Evolutionary conservation across 2,888 invertebrate species (phyloP), one percentile per base, ranked within the genome.

Genomic region (Muscina levida): DNA sequence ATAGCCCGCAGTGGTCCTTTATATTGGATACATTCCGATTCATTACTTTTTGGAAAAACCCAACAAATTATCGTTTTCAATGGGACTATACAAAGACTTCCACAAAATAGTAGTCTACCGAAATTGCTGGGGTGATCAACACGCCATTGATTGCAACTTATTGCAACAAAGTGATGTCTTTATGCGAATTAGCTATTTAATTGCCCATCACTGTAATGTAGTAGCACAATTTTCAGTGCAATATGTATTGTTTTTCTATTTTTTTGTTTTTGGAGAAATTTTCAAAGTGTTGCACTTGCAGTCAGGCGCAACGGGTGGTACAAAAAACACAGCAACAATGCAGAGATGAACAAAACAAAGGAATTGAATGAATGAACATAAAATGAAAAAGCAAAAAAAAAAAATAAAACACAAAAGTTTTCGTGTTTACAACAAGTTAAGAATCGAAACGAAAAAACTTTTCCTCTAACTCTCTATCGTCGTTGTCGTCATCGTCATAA

Each of bases 401-500:
- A 15, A 19, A 56, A 44, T 4, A 66, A 67, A 48, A 74, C 53
- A 13, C 48, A 53, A 75, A 79, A 59, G 75, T 76, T 68, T 74
- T 76, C 72, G 68, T 76, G 75, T 79, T 79, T 79, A 68, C 72
- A 72, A 68, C 65, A 68, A 79, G 68, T 79, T 72, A 72, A 72
- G 72, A 72, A 72, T 72, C 68, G 75, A 76, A 76, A 62, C 19
- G 62, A 62, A 62, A 59, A 75, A 75, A 79, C 68, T 79, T 79
- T 79, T 72, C 15, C 57, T 72, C 42, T 72, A 44, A 26, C 48
- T 56, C 48, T 19, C 37, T 26, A 24, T 37, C 59, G 13, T 17
- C 71, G 5, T 26, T 71, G 66, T 79, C 78, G 53, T 68, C 79
- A 75, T 76, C 79, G 46, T 79, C 79, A 79, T 79, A 79, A 79